A percentile compares a stretch with the other conserved stretches of the same genome.
These are phyloP conservation scores for human DNA, from an alignment of 2,113 vertebrate genomes.

Conservation along the genomic window GRCh38 chr12:112878501-112879000, in stretches of 20 bases:
- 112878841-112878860: background rate
- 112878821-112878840: background rate
- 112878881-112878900: background rate
- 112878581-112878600: background rate
- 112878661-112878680: background rate
- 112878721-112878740: background rate
- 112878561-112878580: background rate
- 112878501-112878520: background rate
- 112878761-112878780: background rate
- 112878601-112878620: accelerated
- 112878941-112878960: background rate
- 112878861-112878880: accelerated
- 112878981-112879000: background rate
- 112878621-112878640: background rate
- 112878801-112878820: accelerated
- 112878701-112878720: background rate
- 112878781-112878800: background rate
- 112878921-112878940: background rate
- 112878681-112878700: background rate
- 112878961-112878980: too few relatives aligned
- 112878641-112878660: background rate
- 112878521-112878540: background rate
- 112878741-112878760: background rate
- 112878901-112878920: too few relatives aligned
- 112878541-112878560: background rate